Evolutionary conservation across 2,888 invertebrate species (phyloP).

Genomic region (Anaspis maculata): DNA sequence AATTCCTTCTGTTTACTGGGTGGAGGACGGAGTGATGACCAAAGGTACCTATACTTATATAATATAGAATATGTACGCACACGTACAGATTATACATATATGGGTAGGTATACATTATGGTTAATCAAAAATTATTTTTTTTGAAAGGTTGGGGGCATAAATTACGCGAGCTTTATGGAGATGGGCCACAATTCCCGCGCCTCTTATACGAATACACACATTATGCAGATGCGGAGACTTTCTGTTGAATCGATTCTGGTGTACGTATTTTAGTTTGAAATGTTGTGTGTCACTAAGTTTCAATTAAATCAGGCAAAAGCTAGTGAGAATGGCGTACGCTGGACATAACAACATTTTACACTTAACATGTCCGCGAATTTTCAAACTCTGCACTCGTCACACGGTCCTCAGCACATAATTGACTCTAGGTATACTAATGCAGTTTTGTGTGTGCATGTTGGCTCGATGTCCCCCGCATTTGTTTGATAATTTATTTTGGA

Average conservation of each 20-base stretch:
- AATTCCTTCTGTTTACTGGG: too few relatives aligned
- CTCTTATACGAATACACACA: background rate
- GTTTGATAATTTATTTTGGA: too few relatives aligned
- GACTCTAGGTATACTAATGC: slow-evolving; percentile 18
- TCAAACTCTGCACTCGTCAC: slow-evolving; percentile 24
- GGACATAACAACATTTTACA: slow-evolving; percentile 37
- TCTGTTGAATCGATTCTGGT: slow-evolving; percentile 23
- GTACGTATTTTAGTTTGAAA: slow-evolving; percentile 30
- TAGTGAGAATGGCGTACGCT: slow-evolving; percentile 28
- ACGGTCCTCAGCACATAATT: slow-evolving; percentile 15
- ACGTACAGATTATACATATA: too few relatives aligned
- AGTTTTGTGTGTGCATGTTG: slow-evolving; percentile 16
- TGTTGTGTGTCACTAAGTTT: slow-evolving; percentile 34
- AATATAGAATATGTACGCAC: too few relatives aligned
- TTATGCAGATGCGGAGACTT: slow-evolving; percentile 6
- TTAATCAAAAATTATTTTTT: too few relatives aligned
- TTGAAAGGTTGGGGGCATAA: too few relatives aligned
- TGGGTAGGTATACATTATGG: too few relatives aligned
- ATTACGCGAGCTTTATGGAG: too few relatives aligned
- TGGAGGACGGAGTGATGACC: too few relatives aligned
- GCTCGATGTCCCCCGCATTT: slow-evolving; percentile 10
- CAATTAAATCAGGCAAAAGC: slow-evolving; percentile 33
- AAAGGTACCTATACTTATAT: too few relatives aligned
- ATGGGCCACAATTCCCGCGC: background rate
- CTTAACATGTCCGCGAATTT: slow-evolving; percentile 35